Base-by-base conservation (phyloP, 2,113 vertebrate species). In the Forbesichthys papilliferus region DNA sequence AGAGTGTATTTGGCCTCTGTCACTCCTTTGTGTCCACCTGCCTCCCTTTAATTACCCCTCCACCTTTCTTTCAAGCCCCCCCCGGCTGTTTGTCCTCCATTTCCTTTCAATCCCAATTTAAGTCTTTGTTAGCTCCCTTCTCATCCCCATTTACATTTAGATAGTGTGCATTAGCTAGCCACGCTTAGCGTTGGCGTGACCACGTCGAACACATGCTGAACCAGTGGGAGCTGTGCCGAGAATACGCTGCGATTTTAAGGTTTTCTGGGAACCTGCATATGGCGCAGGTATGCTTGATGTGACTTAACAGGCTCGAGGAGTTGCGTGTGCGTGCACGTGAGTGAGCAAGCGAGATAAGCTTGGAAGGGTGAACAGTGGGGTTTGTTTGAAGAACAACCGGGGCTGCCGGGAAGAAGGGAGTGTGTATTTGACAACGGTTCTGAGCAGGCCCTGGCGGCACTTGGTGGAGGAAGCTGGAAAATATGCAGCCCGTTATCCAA, bases 81-180 rank as follows among this genome's bases (percentile, higher is more conserved):
- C 48, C 9, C 14, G 1, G 13, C 9, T n/a, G 56, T 8, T 1
- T 7, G 12, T 34, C 20, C 11, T 5, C 18, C 56, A 58, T 1
- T 27, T 33, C 47, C 58, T 0, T 36, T 27, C 48, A 18, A 42
- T 62, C 11, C 2, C 11, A 16, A 16, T 16, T 16, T 57, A 3
- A 18, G n/a, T 36, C 33, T 42, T 48, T 33, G 47, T 10, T 46
- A 46, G 7, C 20, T 1, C n/a, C 48, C 14, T 11, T 16, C 47
- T n/a, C 62, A 59, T 48, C 48, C 59, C 42, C 55, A 81, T 78
- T 86, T 84, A 81, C 78, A 88, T 85, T 82, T 81, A 84, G 59
- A 84, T 64, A 61, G 74, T 5, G 49, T 60, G 46, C 46, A 59
- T 65, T 60, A 61, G 63, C 68, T 11, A 16, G 61, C 9, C 53